Conservation (phyloP, 2,797 vertebrate species). For the Phrynocephalus vlangalii region DNA sequence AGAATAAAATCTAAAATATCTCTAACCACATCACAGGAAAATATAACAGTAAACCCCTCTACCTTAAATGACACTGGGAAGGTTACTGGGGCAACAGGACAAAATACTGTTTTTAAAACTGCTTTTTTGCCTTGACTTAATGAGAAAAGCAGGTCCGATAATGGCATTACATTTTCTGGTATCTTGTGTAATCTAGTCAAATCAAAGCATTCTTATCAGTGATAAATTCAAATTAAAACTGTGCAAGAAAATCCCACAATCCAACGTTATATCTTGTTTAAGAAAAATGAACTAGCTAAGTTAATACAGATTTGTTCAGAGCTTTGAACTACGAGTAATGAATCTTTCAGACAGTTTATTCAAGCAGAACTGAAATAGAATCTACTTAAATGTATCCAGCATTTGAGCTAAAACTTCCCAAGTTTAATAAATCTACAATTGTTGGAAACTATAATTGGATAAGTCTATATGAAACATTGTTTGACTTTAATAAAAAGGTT, state of each 20-base stretch:
- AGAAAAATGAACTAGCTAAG: constrained; percentile 53
- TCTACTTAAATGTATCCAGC: constrained; percentile 49
- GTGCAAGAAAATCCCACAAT: constrained; percentile 28
- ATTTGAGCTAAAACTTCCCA: constrained; percentile 58
- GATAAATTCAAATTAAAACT: constrained; percentile 40
- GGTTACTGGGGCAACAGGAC: not conserved
- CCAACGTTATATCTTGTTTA: constrained; percentile 29
- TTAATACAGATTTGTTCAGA: constrained; percentile 55
- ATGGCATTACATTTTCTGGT: constrained; percentile 40
- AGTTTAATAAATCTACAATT: constrained; percentile 58
- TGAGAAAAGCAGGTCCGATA: not conserved
- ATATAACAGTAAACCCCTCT: not conserved
- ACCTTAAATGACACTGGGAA: not conserved
- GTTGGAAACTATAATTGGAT: constrained; percentile 34
- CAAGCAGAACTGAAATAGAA: constrained; percentile 61
- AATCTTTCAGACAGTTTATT: constrained; percentile 68
- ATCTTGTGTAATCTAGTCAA: constrained; percentile 6
- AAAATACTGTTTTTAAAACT: not conserved
- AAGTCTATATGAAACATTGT: constrained; percentile 40
- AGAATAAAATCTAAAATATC: not conserved
- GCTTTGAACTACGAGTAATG: constrained; percentile 53
- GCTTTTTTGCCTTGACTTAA: not conserved
- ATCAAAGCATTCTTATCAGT: constrained; percentile 34
- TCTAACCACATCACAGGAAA: not conserved
- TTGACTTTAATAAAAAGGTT: not conserved